phyloP scores from a whole-genome alignment of 2,113 vertebrate genomes.

The Athene noctua region DNA sequence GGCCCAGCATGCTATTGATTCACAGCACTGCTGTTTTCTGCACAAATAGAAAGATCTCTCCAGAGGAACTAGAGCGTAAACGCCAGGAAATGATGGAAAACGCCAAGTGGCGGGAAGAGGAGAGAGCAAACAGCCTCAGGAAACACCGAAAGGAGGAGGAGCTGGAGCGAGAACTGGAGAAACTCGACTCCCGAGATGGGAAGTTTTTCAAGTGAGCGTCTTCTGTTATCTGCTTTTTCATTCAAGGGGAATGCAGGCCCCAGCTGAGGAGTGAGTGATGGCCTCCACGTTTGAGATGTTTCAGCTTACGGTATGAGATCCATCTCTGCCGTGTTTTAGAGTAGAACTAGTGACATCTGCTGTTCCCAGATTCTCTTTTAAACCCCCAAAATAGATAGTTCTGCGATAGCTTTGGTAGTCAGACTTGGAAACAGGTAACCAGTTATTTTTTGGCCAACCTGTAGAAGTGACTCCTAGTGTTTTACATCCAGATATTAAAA shows the following conservation, averaged over 20 bases:
- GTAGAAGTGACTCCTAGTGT: background rate
- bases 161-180: slow-evolving; percentile 76
- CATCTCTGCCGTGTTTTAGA: rapidly evolving
- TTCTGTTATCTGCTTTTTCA: rapidly evolving
- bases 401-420: rapidly evolving
- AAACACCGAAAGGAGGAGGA: slow-evolving; percentile 86
- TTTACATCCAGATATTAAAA: background rate
- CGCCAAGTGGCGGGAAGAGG: slow-evolving; percentile 88
- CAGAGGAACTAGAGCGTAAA: slow-evolving; percentile 86
- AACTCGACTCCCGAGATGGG: slow-evolving; percentile 71
- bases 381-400: background rate
- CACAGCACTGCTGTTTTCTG: background rate
- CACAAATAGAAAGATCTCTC: slow-evolving; percentile 81
- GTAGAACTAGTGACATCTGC: background rate
- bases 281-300: rapidly evolving
- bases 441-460: background rate
- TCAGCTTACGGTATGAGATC: rapidly evolving
- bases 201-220: slow-evolving; percentile 91
- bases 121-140: slow-evolving; percentile 82
- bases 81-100: slow-evolving; percentile 91
- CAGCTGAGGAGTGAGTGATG: background rate
- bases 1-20: rapidly evolving
- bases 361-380: background rate
- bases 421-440: rapidly evolving
- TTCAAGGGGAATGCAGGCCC: too few relatives aligned